These are phyloP conservation scores for Tinamus major DNA, from an alignment of 2,797 vertebrate genomes.

Conservation along the genomic window DNA sequence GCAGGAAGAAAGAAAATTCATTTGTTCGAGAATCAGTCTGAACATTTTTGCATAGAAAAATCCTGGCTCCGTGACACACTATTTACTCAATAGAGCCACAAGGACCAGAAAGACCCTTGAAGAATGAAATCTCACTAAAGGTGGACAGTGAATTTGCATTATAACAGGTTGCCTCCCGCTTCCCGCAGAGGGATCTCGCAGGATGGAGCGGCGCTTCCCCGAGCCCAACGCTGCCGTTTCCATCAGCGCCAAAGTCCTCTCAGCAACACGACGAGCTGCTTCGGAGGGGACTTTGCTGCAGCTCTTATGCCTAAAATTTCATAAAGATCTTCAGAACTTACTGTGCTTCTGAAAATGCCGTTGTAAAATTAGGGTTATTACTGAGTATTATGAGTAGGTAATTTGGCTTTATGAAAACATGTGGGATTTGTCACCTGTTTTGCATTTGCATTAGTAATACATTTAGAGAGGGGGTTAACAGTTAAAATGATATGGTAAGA, in stretches of 20 bases:
- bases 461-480: not conserved
- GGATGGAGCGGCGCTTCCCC: conserved; percentile 41
- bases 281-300: not conserved
- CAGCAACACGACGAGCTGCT: not conserved
- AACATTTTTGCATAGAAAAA: conserved; percentile 30
- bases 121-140: conserved; percentile 45
- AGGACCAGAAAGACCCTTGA: conserved; percentile 32
- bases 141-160: conserved; percentile 62
- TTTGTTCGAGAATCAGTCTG: not conserved
- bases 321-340: not conserved
- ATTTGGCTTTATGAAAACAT: not conserved
- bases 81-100: conserved; percentile 31
- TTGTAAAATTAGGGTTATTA: not conserved
- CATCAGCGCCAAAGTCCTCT: not conserved
- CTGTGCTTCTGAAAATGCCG: not conserved
- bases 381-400: not conserved
- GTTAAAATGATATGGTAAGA: not conserved
- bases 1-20: not conserved
- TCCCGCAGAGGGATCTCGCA: not conserved
- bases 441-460: not conserved
- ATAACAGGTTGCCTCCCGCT: conserved; percentile 32
- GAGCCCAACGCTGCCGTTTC: not conserved
- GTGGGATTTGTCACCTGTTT: not conserved
- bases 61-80: not conserved
- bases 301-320: not conserved